Conservation (phyloP, 2,797 vertebrate species). For the Alauda arvensis region DNA sequence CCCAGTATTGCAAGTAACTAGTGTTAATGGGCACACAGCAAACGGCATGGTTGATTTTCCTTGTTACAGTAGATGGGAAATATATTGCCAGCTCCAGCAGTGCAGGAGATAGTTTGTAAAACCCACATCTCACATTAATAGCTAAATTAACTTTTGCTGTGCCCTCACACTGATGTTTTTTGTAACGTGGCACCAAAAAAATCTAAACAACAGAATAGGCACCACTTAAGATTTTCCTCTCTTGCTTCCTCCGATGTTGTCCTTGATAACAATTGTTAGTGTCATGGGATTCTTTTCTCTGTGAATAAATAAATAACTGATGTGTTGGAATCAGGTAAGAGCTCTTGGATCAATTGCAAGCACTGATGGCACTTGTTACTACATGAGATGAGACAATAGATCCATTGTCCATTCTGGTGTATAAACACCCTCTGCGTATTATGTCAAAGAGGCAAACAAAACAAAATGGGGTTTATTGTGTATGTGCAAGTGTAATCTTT, state of each 20-base stretch:
- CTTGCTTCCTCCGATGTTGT: not conserved
- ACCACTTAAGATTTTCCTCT: not conserved
- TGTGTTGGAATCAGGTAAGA: constrained; percentile 43
- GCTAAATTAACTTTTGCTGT: not conserved
- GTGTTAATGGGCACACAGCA: not conserved
- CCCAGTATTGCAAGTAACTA: not conserved
- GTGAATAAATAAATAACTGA: constrained; percentile 43
- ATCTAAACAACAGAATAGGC: not conserved
- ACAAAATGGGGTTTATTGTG: constrained; percentile 45
- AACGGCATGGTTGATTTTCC: not conserved
- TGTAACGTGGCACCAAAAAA: not conserved
- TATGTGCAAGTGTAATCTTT: constrained; percentile 39
- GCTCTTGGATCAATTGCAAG: constrained; percentile 32
- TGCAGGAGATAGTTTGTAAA: not conserved
- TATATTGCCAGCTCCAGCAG: not conserved
- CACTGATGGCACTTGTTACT: constrained; percentile 48
- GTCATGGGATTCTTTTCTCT: constrained; percentile 5
- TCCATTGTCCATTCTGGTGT: constrained; percentile 19
- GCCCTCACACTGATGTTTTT: not conserved
- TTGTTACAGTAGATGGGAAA: not conserved
- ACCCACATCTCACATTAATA: not conserved
- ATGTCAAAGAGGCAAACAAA: constrained; percentile 53
- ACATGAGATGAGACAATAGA: constrained; percentile 12
- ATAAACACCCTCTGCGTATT: constrained; percentile 39
- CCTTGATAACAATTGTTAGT: constrained; percentile 11